Evolutionary conservation across 2,888 invertebrate genomes (phyloP).

Genomic region (Tridacna crocea): DNA sequence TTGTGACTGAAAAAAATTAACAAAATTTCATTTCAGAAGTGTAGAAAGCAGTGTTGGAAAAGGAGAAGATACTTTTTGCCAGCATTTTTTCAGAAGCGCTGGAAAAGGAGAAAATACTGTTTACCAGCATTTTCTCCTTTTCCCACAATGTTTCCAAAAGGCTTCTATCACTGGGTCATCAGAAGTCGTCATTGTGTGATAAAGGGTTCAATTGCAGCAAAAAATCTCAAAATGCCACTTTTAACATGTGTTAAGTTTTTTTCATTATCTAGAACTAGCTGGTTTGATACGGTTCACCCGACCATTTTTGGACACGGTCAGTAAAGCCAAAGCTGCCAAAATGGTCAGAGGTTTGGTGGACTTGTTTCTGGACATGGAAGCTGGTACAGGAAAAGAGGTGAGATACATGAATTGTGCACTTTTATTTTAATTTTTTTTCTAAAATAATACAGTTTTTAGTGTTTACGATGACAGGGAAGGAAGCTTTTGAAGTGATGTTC

Average conservation of each 20-base stretch:
- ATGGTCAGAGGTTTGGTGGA: constrained; percentile 98
- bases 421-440: no score
- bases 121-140: not conserved
- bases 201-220: no score
- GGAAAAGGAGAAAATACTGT: not conserved
- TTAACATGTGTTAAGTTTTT: no score
- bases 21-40: no score
- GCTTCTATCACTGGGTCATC: no score
- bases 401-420: constrained; percentile 80
- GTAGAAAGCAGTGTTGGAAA: no score
- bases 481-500: no score
- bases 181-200: no score
- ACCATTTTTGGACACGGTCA: constrained; percentile 96
- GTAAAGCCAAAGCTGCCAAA: constrained; percentile 99
- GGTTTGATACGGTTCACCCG: constrained; percentile 96
- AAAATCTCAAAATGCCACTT: no score
- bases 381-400: constrained; percentile 96
- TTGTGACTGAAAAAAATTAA: no score
- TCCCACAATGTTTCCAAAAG: not conserved
- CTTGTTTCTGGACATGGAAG: constrained; percentile 98
- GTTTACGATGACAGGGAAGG: not conserved
- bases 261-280: constrained; percentile 83
- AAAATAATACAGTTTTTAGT: not conserved
- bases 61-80: no score
- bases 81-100: no score